Conservation (phyloP, 1,140 invertebrate genomes). For the Drosophila mojavensis region DNA sequence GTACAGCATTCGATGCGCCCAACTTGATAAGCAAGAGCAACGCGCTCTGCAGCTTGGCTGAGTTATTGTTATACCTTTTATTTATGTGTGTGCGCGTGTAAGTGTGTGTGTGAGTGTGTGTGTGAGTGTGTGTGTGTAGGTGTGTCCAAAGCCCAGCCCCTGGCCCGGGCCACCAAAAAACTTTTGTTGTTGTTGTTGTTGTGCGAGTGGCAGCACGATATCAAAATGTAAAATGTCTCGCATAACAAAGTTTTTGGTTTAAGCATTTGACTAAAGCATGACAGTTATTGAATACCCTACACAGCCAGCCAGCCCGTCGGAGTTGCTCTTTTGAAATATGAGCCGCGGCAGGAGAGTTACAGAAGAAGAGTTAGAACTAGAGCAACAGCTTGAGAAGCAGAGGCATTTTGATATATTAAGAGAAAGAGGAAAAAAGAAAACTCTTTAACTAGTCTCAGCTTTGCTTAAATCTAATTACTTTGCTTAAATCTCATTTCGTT, state of each 20-base stretch:
- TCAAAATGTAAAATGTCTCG: constrained; percentile 52
- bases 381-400: not conserved
- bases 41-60: constrained; percentile 46
- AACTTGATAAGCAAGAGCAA: constrained; percentile 67
- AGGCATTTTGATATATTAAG: not conserved
- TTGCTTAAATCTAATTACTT: no score
- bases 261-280: constrained; percentile 9
- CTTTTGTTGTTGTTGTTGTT: constrained; percentile 19
- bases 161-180: constrained; percentile 16
- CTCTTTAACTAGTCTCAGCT: no score
- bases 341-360: not conserved
- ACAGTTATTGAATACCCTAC: constrained; percentile 33
- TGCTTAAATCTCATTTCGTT: no score
- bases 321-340: constrained; percentile 1
- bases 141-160: constrained; percentile 57
- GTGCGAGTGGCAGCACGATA: constrained; percentile 41
- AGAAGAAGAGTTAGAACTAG: no score
- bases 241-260: constrained; percentile 38
- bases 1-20: constrained; percentile 76
- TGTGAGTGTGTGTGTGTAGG: constrained; percentile 57
- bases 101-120: constrained; percentile 21
- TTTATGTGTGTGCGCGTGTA: constrained; percentile 12
- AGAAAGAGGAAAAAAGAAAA: no score
- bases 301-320: not conserved
- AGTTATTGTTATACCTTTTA: constrained; percentile 69